phyloP scores from a whole-genome alignment of 2,888 invertebrate species.

The Xanthia togata region DNA sequence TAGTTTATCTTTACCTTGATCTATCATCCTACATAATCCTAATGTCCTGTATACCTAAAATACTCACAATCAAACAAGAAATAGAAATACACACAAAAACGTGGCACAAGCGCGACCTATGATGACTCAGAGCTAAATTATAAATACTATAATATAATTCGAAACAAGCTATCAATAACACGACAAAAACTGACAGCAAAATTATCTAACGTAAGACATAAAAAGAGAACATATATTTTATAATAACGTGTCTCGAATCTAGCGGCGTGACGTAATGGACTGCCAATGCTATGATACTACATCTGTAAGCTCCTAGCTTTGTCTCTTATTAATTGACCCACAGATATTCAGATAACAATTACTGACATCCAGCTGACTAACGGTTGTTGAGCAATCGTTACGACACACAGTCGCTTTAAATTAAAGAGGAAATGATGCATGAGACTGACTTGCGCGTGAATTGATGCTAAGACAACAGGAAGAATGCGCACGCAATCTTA shows the following conservation, averaged over 20 bases:
- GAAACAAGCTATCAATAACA: constrained; percentile 31
- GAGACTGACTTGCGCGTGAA: constrained; percentile 19
- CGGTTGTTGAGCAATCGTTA: constrained; percentile 45
- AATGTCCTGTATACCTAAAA: neutral
- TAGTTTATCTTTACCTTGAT: constrained; percentile 33
- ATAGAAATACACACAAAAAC: neutral
- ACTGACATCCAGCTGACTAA: constrained; percentile 23
- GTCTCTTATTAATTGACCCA: constrained; percentile 42
- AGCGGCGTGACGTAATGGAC: constrained; percentile 32
- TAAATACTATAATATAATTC: constrained; percentile 5
- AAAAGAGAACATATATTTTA: constrained; percentile 14
- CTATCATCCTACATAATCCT: neutral
- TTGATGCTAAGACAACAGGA: constrained; percentile 52
- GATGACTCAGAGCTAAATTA: constrained; percentile 10
- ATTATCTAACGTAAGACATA: constrained; percentile 14
- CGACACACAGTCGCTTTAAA: constrained; percentile 33
- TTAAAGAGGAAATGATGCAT: constrained; percentile 51
- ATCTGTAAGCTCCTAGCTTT: constrained; percentile 29
- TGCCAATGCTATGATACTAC: constrained; percentile 4
- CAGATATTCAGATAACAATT: constrained; percentile 34
- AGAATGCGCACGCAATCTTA: constrained; percentile 59
- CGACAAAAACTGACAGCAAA: constrained; percentile 24
- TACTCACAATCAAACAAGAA: neutral
- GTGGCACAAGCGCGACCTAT: neutral
- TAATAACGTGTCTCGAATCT: constrained; percentile 33